Percentiles rank a stretch among this genome's conserved stretches.
phyloP scores from a whole-genome alignment of 53 echinoderm and acorn worm genomes.

The Luidia sarsii region DNA sequence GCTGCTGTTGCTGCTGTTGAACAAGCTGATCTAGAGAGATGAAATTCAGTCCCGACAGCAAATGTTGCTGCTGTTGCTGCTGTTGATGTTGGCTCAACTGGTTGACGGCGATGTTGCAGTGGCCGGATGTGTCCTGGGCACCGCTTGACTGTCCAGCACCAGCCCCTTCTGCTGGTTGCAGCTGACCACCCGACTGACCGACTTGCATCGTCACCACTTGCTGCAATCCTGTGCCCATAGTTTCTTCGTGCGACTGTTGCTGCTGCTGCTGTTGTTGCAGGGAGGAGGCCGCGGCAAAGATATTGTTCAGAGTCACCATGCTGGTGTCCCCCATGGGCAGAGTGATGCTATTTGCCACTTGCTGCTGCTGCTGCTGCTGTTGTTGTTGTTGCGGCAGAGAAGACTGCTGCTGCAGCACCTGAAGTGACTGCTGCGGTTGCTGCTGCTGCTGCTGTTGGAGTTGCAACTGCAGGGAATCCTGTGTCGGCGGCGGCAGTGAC shows the following conservation, averaged over 20 bases:
- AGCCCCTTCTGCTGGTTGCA: constrained; percentile 1
- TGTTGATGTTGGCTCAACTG: constrained; percentile 48
- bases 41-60: constrained; percentile 52
- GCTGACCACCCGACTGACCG: constrained; percentile 12
- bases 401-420: constrained; percentile 42
- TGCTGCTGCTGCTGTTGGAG: constrained; percentile 19
- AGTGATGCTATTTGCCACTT: constrained; percentile 32
- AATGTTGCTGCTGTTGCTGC: too few species aligned
- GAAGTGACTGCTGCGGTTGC: background rate
- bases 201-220: constrained; percentile 44
- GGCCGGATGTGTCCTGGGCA: background rate
- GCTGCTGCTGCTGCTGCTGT: constrained; percentile 38
- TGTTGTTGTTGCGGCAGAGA: background rate
- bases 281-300: constrained; percentile 24
- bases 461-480: constrained; percentile 18
- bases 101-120: constrained; percentile 11
- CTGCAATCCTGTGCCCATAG: constrained; percentile 38
- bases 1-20: constrained; percentile 30
- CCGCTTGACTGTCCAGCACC: constrained; percentile 1
- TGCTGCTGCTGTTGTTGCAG: constrained; percentile 36
- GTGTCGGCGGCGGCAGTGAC: constrained; percentile 1
- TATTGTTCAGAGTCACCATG: constrained; percentile 47
- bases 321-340: constrained; percentile 38
- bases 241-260: constrained; percentile 22
- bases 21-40: constrained; percentile 30